Base-by-base conservation (phyloP, 2,797 vertebrate genomes). In the Oophaga sylvatica region DNA sequence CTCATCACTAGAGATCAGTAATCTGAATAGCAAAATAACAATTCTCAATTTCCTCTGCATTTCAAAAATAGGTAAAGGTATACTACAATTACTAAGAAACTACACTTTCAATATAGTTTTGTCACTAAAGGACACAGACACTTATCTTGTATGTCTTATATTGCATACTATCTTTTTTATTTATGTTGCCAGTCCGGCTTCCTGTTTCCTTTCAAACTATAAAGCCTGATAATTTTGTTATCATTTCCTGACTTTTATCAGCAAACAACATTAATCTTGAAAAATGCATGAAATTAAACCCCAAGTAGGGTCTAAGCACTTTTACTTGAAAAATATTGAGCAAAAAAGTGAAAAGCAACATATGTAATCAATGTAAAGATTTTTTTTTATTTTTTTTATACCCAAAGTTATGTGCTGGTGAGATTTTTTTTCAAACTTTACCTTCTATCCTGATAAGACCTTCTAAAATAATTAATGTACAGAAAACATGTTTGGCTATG, bases 211-310 rank as follows among this genome's bases (percentile, higher is more conserved):
- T 59, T 80, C 45, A 65, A 87, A 45, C 63, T 41, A 68, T 68
- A 5, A 70, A 70, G 29, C n/a, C 16, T 8, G 7, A 70, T 15
- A 9, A 20, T 60, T 78, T 48, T 8, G 4, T 71, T 71, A 53
- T 88, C 56, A 80, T 67, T 88, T 87, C 73, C 81, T 87, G 62
- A 2, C 6, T 13, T 83, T 84, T 88, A 80, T 80, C 81, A 84
- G 67, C 71, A 83, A 56, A 45, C 48, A 68, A 56, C 53, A 78
- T 82, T 17, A 4, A 16, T 29, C 59, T 71, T 41, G n/a, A 22
- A 60, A 10, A 48, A 70, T 6, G 45, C 79, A 26, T 70, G 63
- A 83, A 87, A 57, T 11, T 29, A 48, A 60, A 63, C 48, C 35
- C 5, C 12, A 35, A 60, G 53, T 11, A 41, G 16, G 77, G 35